phyloP scores from a whole-genome alignment of 2,113 vertebrate species.

The Rutilus rutilus region DNA sequence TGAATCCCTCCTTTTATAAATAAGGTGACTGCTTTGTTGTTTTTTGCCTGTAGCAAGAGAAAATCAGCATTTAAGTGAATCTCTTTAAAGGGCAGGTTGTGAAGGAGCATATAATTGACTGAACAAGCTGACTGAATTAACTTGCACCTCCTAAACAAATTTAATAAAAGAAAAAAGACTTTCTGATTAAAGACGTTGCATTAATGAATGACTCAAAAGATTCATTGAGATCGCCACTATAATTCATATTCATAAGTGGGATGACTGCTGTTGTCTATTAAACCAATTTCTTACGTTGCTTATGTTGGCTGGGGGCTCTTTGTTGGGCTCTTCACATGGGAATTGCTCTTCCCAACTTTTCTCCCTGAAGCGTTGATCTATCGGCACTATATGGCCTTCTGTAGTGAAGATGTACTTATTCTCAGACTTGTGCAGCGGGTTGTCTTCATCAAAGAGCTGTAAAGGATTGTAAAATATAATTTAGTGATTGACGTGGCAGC shows the following conservation, averaged over 20 bases:
- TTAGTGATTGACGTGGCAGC: not conserved
- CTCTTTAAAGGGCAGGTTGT: not conserved
- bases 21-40: too few relatives aligned
- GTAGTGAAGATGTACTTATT: slow-evolving; percentile 97
- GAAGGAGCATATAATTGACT: not conserved
- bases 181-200: too few relatives aligned
- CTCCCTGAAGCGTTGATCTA: slow-evolving; percentile 87
- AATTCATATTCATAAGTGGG: not conserved
- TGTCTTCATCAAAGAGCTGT: slow-evolving; percentile 96
- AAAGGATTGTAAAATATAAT: not conserved
- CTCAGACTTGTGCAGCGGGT: slow-evolving; percentile 90
- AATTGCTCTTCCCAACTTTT: slow-evolving; percentile 85
- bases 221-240: not conserved
- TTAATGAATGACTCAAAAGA: too few relatives aligned
- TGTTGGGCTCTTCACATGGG: slow-evolving; percentile 65
- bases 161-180: not conserved
- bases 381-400: slow-evolving; percentile 93
- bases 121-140: not conserved
- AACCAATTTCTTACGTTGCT: slow-evolving; percentile 83
- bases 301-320: slow-evolving; percentile 76
- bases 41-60: not conserved
- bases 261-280: not conserved
- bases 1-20: too few relatives aligned
- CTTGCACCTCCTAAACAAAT: not conserved
- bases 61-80: not conserved